A percentile compares a stretch with the other conserved stretches of the same genome.
Conservation (phyloP, 2,888 invertebrate genomes). For the Gnatocerus cornutus region DNA sequence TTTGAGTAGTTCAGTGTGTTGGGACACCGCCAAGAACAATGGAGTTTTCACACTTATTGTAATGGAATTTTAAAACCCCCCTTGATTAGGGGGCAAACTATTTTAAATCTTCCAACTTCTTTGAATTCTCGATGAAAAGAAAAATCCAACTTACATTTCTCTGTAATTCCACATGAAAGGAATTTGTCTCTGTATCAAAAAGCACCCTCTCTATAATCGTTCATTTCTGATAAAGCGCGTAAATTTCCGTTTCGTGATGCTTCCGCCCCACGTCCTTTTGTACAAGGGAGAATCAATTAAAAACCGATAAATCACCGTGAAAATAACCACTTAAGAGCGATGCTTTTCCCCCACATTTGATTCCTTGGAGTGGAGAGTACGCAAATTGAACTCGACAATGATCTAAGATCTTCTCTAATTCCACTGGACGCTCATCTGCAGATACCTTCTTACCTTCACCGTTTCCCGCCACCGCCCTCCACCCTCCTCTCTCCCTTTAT, state of each 20-base stretch:
- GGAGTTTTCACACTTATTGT: constrained; percentile 28
- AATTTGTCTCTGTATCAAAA: background rate
- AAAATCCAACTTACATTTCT: background rate
- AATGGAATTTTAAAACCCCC: constrained; percentile 33
- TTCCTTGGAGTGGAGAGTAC: constrained; percentile 41
- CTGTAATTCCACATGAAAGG: constrained; percentile 2
- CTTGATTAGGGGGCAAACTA: constrained; percentile 6
- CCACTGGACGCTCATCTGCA: too few relatives aligned
- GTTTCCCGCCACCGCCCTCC: constrained; percentile 18
- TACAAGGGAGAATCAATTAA: constrained; percentile 56
- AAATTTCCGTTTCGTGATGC: constrained; percentile 27
- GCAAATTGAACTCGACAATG: constrained; percentile 61
- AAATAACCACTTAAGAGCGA: constrained; percentile 53
- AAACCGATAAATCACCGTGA: constrained; percentile 60
- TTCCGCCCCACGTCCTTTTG: constrained; percentile 18
- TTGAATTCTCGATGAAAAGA: constrained; percentile 15
- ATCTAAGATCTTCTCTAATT: constrained; percentile 57
- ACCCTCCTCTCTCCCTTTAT: constrained; percentile 52
- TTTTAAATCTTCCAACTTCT: constrained; percentile 1
- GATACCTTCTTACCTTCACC: constrained; percentile 22
- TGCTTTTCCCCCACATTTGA: constrained; percentile 42
- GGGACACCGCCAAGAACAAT: constrained; percentile 17
- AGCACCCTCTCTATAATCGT: background rate
- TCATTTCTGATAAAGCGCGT: constrained; percentile 23
- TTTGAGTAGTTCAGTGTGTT: constrained; percentile 36